phyloP scores from a whole-genome alignment of 2,888 invertebrate genomes.

The Dolomedes plantarius region DNA sequence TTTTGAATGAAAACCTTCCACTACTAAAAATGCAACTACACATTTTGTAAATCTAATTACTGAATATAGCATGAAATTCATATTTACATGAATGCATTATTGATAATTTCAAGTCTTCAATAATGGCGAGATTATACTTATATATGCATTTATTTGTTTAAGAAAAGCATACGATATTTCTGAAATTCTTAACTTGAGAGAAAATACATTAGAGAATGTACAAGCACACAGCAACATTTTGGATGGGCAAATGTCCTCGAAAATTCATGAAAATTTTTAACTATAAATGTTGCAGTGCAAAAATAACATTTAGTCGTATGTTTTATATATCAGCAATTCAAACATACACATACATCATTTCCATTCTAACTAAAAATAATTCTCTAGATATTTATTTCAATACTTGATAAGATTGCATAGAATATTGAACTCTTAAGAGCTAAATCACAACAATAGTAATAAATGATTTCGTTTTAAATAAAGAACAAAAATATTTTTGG shows the following conservation, averaged over 20 bases:
- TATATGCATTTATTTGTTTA: conserved; percentile 19
- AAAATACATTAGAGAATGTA: conserved; percentile 54
- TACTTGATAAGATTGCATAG: conserved; percentile 63
- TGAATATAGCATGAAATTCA: conserved; percentile 35
- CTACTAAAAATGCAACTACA: conserved; percentile 52
- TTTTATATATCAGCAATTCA: conserved; percentile 31
- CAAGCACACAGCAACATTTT: conserved; percentile 64
- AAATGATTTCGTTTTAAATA: not conserved
- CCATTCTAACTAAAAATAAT: conserved; percentile 67
- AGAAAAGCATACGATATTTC: conserved; percentile 50
- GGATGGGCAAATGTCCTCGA: conserved; percentile 50
- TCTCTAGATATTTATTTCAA: conserved; percentile 58
- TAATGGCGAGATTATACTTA: conserved; percentile 38
- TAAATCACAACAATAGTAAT: not conserved
- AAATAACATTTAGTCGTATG: conserved; percentile 62
- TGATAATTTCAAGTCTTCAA: conserved; percentile 54
- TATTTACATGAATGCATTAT: conserved; percentile 55
- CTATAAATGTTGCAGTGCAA: conserved; percentile 68
- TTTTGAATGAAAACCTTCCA: not conserved
- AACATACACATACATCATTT: conserved; percentile 51
- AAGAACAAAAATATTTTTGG: not conserved
- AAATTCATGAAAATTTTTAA: conserved; percentile 41
- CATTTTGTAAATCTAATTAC: conserved; percentile 48
- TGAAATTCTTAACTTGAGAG: conserved; percentile 48
- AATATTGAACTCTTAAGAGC: conserved; percentile 53